Conservation (phyloP, 1,140 invertebrate species). For the Macrobrachium rosenbergii region DNA sequence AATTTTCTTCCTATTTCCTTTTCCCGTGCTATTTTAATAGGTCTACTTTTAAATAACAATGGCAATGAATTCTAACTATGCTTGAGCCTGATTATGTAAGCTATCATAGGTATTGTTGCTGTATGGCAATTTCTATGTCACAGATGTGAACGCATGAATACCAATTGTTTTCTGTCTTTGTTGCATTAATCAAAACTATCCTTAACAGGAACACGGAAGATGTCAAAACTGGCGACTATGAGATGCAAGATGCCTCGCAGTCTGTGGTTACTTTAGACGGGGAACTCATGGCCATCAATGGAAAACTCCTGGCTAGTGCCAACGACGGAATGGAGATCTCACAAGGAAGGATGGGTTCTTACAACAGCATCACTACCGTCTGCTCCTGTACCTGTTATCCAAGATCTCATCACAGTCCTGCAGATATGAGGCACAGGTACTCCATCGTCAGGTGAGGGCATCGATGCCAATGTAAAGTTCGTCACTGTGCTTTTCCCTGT, state of each 20-base stretch:
- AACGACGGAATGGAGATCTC: constrained; percentile 22
- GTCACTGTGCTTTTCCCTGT: no score
- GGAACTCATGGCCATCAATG: constrained; percentile 93
- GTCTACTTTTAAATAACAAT: no score
- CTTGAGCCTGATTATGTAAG: no score
- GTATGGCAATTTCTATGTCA: no score
- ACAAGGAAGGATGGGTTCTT: constrained; percentile 31
- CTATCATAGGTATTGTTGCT: no score
- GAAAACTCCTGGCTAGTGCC: constrained; percentile 78
- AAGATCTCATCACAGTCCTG: constrained; percentile 54
- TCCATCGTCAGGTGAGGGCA: constrained; percentile 23
- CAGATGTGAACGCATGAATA: no score
- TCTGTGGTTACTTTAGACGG: constrained; percentile 88
- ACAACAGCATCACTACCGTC: constrained; percentile 65
- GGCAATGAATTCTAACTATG: no score
- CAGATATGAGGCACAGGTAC: constrained; percentile 51
- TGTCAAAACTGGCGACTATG: constrained; percentile 88
- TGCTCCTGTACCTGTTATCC: constrained; percentile 68
- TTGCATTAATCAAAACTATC: no score
- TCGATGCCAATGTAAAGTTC: no score
- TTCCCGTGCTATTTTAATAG: no score
- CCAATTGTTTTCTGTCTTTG: neutral
- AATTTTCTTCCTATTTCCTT: no score
- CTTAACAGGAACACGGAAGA: constrained; percentile 85
- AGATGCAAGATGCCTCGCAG: constrained; percentile 78